A percentile compares a stretch with the other conserved stretches of the same genome.
These are phyloP conservation scores for Discoglossus pictus DNA, from an alignment of 2,797 vertebrate genomes.

Conservation along the genomic window DNA sequence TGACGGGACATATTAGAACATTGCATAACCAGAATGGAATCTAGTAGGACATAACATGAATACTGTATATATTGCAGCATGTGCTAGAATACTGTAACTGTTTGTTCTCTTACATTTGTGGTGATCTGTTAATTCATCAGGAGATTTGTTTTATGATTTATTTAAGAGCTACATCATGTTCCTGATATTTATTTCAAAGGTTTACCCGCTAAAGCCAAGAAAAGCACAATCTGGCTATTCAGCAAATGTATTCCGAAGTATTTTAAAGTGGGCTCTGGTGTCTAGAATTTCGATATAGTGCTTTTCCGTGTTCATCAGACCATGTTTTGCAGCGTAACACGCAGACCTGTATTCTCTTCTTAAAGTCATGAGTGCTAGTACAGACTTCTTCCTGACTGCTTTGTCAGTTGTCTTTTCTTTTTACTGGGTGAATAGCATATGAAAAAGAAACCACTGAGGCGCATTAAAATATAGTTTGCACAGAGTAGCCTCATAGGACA, in stretches of 20 bases:
- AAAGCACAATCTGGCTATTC: constrained; percentile 17
- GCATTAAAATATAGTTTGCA: constrained; percentile 50
- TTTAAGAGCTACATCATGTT: constrained; percentile 43
- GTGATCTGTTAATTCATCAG: constrained; percentile 31
- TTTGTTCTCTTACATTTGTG: constrained; percentile 34
- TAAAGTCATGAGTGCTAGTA: constrained; percentile 49
- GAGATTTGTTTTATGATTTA: constrained; percentile 38
- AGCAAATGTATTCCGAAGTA: constrained; percentile 27
- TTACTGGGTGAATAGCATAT: constrained; percentile 52
- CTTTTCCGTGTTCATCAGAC: constrained; percentile 51
- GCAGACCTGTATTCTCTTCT: constrained; percentile 41
- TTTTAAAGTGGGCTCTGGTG: constrained; percentile 38
- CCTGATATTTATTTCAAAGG: constrained; percentile 26
- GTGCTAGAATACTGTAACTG: neutral
- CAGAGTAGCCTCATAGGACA: constrained; percentile 50
- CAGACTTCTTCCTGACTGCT: constrained; percentile 39
- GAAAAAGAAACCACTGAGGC: constrained; percentile 55
- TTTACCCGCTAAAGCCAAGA: constrained; percentile 22
- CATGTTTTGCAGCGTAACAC: constrained; percentile 46
- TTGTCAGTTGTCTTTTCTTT: constrained; percentile 52
- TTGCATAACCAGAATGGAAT: no score
- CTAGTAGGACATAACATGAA: no score
- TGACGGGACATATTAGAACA: no score
- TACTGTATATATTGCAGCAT: no score
- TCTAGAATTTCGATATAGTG: constrained; percentile 39